Evolutionary conservation across 2,888 invertebrate species (phyloP).

Genomic region (Griposia aprilina): DNA sequence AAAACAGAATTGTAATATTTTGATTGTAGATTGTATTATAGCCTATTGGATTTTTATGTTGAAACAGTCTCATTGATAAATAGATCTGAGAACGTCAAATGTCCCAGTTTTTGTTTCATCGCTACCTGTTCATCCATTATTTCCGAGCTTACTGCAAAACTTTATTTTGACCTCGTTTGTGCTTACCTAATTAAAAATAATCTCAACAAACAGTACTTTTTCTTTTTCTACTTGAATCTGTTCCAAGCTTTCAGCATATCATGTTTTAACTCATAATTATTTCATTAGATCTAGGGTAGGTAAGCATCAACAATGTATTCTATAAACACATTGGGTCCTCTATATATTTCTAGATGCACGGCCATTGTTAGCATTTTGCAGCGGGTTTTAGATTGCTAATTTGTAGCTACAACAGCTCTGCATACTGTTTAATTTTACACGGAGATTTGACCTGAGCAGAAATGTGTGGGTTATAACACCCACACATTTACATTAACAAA

Average conservation of each 20-base stretch:
- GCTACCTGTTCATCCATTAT: neutral
- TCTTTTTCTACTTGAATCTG: conserved; percentile 1
- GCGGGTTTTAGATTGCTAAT: conserved; percentile 58
- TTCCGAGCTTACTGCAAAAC: neutral
- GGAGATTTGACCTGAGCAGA: conserved; percentile 23
- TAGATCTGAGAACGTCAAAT: neutral
- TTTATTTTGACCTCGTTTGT: neutral
- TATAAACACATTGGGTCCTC: conserved; percentile 33
- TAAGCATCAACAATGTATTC: conserved; percentile 24
- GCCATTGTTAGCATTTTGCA: conserved; percentile 52
- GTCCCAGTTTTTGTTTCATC: neutral
- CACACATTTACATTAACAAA: too few species aligned
- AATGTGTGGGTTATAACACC: neutral
- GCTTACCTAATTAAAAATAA: conserved; percentile 5
- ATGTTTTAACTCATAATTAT: conserved; percentile 14
- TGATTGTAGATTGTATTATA: conserved; percentile 26
- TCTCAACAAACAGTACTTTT: neutral
- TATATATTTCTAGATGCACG: conserved; percentile 42
- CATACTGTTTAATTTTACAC: conserved; percentile 54
- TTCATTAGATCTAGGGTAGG: conserved; percentile 8
- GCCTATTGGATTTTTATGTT: conserved; percentile 26
- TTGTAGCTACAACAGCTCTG: conserved; percentile 52
- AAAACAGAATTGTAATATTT: conserved; percentile 48
- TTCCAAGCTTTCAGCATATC: neutral
- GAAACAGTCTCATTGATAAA: conserved; percentile 12